Base-by-base conservation (phyloP, 2,797 vertebrate genomes). In the Calcarius lapponicus region DNA sequence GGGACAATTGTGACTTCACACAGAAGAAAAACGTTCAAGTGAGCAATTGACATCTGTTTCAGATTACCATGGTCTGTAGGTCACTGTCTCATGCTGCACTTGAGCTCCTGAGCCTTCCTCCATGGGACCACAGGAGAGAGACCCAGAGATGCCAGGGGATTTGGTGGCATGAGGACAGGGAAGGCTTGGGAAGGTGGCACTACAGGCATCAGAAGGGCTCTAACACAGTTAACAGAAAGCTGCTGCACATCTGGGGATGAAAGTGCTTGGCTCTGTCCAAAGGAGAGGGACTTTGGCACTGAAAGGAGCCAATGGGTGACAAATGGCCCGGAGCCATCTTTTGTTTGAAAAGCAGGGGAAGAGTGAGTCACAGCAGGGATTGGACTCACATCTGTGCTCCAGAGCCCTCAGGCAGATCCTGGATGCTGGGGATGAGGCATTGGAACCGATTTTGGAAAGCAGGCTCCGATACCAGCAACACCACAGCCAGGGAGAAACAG, bases 321-420 rank as follows among this genome's bases (percentile, higher is more conserved):
- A 95, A 95, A 81, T 58, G 80, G 62, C 75, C 69, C 36, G 0
- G 81, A 93, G 82, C 56, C 38, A 81, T 72, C 88, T 86, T 75
- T 51, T 80, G 75, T 80, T 85, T 60, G 50, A 88, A n/a, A 86
- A 91, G 82, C 53, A 78, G 58, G 47, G 75, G 71, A 93, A 88
- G 83, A 90, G 60, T 92, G 93, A 97, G 70, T 94, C 94, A 94
- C 69, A 79, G 86, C 70, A 53, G 73, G 86, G 82, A 25, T 4
- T n/a, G 73, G 66, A 40, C 60, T 93, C 88, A 58, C 86, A 75
- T 86, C 88, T 92, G 90, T 48, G 24, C 70, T 70, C 80, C 88
- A 58, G 66, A 92, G 10, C 80, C 73, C 91, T 26, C 36, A 47
- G 89, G 89, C 87, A 69, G 43, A 91, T 80, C 82, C 94, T 74